Evolutionary conservation across 2,888 invertebrate genomes (phyloP).

Genomic region (Scaptomyza tumidula): DNA sequence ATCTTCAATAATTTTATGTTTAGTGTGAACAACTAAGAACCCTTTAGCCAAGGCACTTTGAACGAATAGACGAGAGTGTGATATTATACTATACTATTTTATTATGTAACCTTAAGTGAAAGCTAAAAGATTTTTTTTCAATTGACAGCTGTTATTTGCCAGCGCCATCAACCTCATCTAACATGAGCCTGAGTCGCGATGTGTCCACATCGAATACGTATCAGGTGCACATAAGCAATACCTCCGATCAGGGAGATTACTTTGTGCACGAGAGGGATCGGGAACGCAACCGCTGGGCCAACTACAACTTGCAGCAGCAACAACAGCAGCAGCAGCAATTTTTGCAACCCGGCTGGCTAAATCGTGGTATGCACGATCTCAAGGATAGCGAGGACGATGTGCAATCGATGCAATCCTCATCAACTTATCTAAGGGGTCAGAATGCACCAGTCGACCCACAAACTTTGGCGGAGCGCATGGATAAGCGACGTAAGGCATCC

Average conservation of each 20-base stretch:
- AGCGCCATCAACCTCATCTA: constrained; percentile 74
- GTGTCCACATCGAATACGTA: constrained; percentile 84
- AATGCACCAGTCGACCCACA: constrained; percentile 93
- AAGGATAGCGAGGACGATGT: constrained; percentile 85
- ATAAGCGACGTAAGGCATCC: constrained; percentile 91
- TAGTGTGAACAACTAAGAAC: too few species aligned
- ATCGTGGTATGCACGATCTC: constrained; percentile 85
- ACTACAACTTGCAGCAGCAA: constrained; percentile 84
- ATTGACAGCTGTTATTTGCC: constrained; percentile 69
- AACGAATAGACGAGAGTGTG: too few species aligned
- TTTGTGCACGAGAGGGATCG: constrained; percentile 87
- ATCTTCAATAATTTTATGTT: too few species aligned
- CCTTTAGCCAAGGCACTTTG: too few species aligned
- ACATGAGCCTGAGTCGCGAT: constrained; percentile 80
- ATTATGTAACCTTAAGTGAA: not conserved
- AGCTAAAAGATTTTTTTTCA: not conserved
- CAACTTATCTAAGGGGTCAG: constrained; percentile 93
- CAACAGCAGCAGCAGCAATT: constrained; percentile 44
- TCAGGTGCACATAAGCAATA: constrained; percentile 79
- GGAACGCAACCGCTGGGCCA: constrained; percentile 90
- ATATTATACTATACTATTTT: too few species aligned
- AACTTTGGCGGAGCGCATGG: constrained; percentile 92
- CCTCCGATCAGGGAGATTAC: constrained; percentile 74
- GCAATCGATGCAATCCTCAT: constrained; percentile 85
- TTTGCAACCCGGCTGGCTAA: constrained; percentile 85